These are phyloP conservation scores for Pseudoatta argentina DNA, from an alignment of 1,140 invertebrate genomes.

Conservation along the genomic window DNA sequence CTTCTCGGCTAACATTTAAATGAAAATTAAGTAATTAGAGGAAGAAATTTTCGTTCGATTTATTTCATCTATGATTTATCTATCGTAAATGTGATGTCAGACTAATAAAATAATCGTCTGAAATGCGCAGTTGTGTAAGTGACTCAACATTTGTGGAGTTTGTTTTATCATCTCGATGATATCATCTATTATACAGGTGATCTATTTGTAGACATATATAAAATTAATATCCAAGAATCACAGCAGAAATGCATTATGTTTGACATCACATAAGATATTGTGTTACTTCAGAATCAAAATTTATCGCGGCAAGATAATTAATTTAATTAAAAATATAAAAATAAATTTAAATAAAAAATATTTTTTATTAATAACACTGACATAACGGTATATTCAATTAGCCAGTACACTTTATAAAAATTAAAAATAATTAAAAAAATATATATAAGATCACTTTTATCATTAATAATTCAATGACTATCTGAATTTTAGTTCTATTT, in stretches of 20 bases:
- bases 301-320: background rate
- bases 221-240: background rate
- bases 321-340: background rate
- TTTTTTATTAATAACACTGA: constrained; percentile 2
- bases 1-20: background rate
- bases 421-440: background rate
- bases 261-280: background rate
- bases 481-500: background rate
- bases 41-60: background rate
- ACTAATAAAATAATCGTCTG: constrained; percentile 16
- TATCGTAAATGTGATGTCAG: background rate
- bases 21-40: background rate
- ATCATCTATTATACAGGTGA: constrained; percentile 48
- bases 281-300: background rate
- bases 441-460: constrained; percentile 8
- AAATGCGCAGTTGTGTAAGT: constrained; percentile 34
- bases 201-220: constrained; percentile 15
- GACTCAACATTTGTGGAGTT: constrained; percentile 40
- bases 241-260: background rate
- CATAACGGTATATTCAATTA: background rate
- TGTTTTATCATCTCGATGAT: constrained; percentile 43
- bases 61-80: constrained; percentile 4
- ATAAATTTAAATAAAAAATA: constrained; percentile 21
- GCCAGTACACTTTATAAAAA: constrained; percentile 5
- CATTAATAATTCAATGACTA: background rate